Percentiles rank a stretch among this genome's conserved stretches.
Evolutionary conservation across 2,797 vertebrate genomes (phyloP).

Genomic region (Hybognathus amarus): DNA sequence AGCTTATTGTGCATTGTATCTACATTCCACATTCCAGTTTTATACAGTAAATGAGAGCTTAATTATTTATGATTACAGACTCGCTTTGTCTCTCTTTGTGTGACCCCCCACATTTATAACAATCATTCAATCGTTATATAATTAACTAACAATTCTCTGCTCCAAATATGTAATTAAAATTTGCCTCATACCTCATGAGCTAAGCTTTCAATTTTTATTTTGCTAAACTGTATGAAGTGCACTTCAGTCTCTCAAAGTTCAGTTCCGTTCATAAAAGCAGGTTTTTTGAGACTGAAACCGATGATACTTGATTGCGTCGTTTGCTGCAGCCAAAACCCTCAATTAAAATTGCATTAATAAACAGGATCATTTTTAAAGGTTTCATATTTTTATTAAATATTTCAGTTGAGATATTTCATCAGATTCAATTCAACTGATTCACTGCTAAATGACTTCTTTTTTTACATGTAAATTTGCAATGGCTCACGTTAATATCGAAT

Average conservation of each 20-base stretch:
- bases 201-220: constrained; percentile 18
- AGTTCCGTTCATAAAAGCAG: constrained; percentile 7
- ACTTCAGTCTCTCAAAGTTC: constrained; percentile 9
- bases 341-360: constrained; percentile 16
- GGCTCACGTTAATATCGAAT: not conserved
- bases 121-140: constrained; percentile 53
- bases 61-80: constrained; percentile 61
- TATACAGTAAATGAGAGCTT: constrained; percentile 59
- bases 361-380: not conserved
- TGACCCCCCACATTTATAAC: constrained; percentile 49
- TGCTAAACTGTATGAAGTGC: constrained; percentile 8
- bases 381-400: too few species aligned
- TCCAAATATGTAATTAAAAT: constrained; percentile 49
- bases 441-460: not conserved
- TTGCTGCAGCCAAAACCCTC: not conserved
- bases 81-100: constrained; percentile 40
- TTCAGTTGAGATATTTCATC: not conserved
- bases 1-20: constrained; percentile 51
- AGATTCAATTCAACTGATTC: not conserved
- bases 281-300: constrained; percentile 8
- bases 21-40: constrained; percentile 49
- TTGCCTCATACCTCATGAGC: constrained; percentile 27
- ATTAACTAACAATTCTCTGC: constrained; percentile 58
- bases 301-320: constrained; percentile 5
- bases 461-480: not conserved